These are phyloP conservation scores for Chiloscyllium punctatum DNA, from an alignment of 2,797 vertebrate genomes.

Conservation along the genomic window DNA sequence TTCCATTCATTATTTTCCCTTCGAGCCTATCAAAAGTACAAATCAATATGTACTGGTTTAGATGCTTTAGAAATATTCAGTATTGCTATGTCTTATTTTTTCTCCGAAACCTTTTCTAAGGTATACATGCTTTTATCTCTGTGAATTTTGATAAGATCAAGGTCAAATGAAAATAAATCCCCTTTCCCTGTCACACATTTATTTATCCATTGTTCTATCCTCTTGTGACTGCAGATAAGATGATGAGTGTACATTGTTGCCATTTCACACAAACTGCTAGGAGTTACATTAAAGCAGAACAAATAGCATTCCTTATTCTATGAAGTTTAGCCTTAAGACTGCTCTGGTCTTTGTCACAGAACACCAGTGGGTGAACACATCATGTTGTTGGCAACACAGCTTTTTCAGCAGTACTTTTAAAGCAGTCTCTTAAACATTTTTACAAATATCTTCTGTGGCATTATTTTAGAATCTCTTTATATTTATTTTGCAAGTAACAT, in stretches of 20 bases:
- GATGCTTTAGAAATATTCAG: not conserved
- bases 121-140: not conserved
- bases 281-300: not conserved
- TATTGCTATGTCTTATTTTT: not conserved
- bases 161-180: not conserved
- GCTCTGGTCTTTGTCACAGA: not conserved
- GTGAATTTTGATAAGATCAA: not conserved
- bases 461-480: not conserved
- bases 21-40: not conserved
- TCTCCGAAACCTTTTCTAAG: not conserved
- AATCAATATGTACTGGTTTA: not conserved
- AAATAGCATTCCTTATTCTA: not conserved
- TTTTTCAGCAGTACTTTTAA: not conserved
- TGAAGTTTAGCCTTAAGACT: not conserved
- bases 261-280: not conserved
- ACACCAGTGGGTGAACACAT: not conserved
- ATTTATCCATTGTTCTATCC: not conserved
- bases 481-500: not conserved
- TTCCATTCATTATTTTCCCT: not conserved
- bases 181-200: not conserved
- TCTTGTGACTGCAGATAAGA: not conserved
- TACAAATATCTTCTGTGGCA: not conserved
- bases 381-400: not conserved
- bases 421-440: not conserved
- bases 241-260: not conserved